Evolutionary conservation across 2,113 vertebrate genomes (phyloP), one percentile per base, ranked within the genome.

Genomic region (Mirza zaza): DNA sequence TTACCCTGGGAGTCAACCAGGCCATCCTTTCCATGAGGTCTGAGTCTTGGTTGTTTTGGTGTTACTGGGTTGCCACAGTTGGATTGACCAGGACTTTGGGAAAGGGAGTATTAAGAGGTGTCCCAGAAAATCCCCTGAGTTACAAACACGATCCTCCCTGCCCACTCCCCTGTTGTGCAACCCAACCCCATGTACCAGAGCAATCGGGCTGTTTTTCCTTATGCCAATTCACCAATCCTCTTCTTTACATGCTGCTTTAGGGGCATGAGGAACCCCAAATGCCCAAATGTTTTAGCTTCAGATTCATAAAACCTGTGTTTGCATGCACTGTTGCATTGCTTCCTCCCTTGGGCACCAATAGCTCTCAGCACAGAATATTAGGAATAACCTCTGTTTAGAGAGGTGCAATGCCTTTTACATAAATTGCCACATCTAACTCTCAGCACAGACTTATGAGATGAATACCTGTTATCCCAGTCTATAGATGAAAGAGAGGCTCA

Each of bases 121-220:
- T 1, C 39, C 67, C 14, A 73, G 75, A 2, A 9, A 32, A 10
- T 23, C 32, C 48, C 32, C n/a, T 1, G 14, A 42, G n/a, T 70
- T 20, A 17, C 17, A 34, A 32, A 34, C n/a, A 52, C 11, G 23
- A 8, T 23, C 50, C n/a, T 42, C 29, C 8, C 3, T 5, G 0
- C 29, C 25, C 18, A 15, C 57, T 21, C 11, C 5, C 29, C 36
- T 21, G 5, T 1, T 9, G 5, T 2, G 3, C 0, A 77, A 12
- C 45, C 9, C 57, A 83, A 17, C 14, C n/a, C 55, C 15, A 14
- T 15, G 55, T 10, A 0, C 23, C 42, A 32, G 2, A 7, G 36
- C n/a, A 20, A 48, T 8, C 15, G 39, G 23, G 1, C 70, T 36
- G 10, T 1, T 32, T 45, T 67, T n/a, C 55, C 80, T 42, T 3